Conservation (phyloP, 2,113 vertebrate species). For the Saimiri boliviensis region DNA sequence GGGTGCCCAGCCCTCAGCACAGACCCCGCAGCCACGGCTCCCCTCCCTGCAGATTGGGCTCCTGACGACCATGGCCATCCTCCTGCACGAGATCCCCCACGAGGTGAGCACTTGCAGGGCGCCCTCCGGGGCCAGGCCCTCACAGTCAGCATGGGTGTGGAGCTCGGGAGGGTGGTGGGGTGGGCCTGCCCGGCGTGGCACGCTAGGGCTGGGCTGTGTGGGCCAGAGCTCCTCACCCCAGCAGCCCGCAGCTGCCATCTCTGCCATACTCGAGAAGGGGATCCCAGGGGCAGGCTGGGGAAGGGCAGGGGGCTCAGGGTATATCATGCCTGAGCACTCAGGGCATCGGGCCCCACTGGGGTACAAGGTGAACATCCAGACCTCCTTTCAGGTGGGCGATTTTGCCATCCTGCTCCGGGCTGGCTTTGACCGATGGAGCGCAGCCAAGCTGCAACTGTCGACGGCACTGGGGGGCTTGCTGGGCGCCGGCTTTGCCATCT, state of each 20-base stretch:
- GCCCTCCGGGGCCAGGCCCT: no score
- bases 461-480: conserved; percentile 95
- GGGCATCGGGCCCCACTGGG: neutral
- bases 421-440: conserved; percentile 98
- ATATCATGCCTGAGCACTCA: neutral
- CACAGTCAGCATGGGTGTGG: neutral
- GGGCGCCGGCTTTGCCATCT: conserved; percentile 95
- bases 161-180: neutral
- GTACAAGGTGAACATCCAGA: neutral
- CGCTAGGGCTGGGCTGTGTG: neutral
- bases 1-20: neutral
- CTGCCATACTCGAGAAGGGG: neutral
- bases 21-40: neutral
- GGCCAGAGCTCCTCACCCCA: neutral
- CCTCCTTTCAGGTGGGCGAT: conserved; percentile 92
- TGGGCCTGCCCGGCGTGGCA: neutral
- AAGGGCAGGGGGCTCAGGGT: neutral
- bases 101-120: conserved; percentile 88
- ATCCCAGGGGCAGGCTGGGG: neutral
- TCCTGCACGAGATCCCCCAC: conserved; percentile 98
- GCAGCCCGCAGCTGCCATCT: neutral
- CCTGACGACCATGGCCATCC: conserved; percentile 96
- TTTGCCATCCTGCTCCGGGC: conserved; percentile 98
- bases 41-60: conserved; percentile 90
- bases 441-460: conserved; percentile 96